A percentile compares a stretch with the other conserved stretches of the same genome.
These are phyloP conservation scores for Cochlearius cochlearius DNA, from an alignment of 2,113 vertebrate genomes.

Conservation along the genomic window DNA sequence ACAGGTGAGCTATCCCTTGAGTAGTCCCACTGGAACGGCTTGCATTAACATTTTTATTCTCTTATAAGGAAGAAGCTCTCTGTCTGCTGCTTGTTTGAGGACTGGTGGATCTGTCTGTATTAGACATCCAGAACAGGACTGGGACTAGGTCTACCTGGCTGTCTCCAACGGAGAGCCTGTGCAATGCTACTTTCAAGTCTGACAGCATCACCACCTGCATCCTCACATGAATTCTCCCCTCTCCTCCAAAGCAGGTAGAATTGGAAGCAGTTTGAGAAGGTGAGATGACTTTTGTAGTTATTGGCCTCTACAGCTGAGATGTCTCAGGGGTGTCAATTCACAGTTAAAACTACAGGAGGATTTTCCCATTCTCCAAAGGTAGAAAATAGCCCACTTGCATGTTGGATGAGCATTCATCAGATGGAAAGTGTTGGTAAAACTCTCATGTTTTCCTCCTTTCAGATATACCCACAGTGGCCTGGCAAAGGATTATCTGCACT, in stretches of 20 bases:
- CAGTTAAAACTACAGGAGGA: not conserved
- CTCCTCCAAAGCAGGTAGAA: not conserved
- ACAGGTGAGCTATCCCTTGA: not conserved
- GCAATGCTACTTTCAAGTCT: not conserved
- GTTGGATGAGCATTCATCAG: not conserved
- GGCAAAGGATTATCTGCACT: not conserved
- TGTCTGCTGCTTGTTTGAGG: not conserved
- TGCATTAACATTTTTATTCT: not conserved
- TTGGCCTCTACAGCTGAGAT: not conserved
- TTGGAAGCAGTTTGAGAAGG: not conserved
- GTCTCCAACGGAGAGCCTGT: not conserved
- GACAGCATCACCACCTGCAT: not conserved
- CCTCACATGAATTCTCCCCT: not conserved
- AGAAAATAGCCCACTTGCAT: not conserved
- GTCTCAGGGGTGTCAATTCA: not conserved
- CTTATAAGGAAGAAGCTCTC: not conserved
- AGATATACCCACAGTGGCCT: not conserved
- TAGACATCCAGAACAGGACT: not conserved
- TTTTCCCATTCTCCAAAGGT: not conserved
- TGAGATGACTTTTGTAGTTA: not conserved
- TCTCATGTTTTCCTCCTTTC: not conserved
- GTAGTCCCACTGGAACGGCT: not conserved
- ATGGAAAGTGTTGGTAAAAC: not conserved
- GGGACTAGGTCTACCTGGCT: not conserved
- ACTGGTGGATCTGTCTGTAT: not conserved